A percentile compares a stretch with the other conserved stretches of the same genome.
Evolutionary conservation across 2,888 invertebrate species (phyloP).

Genomic region (Acleris emargana): DNA sequence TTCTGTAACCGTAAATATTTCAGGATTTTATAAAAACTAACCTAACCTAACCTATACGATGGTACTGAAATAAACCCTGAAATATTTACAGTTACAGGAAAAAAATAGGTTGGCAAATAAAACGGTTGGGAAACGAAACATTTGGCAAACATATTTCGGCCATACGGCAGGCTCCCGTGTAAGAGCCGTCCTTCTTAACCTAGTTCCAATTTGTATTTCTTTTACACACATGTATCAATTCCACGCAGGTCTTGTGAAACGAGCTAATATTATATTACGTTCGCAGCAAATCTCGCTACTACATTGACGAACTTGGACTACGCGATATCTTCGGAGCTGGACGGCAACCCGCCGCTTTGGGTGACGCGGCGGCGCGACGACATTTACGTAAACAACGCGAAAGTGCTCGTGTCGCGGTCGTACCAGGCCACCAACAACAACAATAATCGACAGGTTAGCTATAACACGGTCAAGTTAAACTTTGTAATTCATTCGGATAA

Average conservation of each 20-base stretch:
- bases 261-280: not conserved
- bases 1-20: no score
- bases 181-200: no score
- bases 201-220: no score
- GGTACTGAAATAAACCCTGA: no score
- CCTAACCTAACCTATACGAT: no score
- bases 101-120: no score
- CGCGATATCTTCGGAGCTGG: conserved; percentile 89
- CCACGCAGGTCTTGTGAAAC: not conserved
- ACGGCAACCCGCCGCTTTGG: conserved; percentile 94
- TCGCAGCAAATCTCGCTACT: conserved; percentile 90
- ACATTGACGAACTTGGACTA: conserved; percentile 87
- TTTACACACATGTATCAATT: no score
- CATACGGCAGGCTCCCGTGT: no score
- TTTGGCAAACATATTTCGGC: no score
- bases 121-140: no score
- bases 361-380: conserved; percentile 89
- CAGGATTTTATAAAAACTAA: no score
- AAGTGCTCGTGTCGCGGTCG: conserved; percentile 87
- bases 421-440: conserved; percentile 84
- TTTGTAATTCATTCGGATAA: not conserved
- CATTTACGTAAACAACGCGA: conserved; percentile 94
- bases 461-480: not conserved
- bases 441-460: conserved; percentile 70
- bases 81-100: no score